Conservation (phyloP, 1,140 invertebrate genomes). For the Bombus ignitus region DNA sequence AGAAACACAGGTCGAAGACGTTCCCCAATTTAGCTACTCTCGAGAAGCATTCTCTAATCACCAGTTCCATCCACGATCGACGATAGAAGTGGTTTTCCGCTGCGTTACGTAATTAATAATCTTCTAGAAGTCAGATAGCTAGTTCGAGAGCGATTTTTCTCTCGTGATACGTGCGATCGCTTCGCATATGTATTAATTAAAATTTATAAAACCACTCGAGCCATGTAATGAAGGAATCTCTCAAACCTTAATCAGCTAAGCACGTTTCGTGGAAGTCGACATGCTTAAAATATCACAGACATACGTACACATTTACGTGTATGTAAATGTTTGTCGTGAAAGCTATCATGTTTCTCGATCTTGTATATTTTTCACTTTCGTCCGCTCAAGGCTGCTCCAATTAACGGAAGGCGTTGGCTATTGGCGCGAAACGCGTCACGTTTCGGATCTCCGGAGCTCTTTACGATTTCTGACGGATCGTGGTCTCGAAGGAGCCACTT, state of each 20-base stretch:
- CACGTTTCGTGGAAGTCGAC: background rate
- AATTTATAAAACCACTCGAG: constrained; percentile 44
- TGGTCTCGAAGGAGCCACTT: background rate
- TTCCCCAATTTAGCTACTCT: background rate
- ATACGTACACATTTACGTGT: background rate
- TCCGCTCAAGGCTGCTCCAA: constrained; percentile 4
- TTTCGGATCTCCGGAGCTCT: background rate
- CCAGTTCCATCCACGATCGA: background rate
- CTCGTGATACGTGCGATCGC: background rate
- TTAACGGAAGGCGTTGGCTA: constrained; percentile 1
- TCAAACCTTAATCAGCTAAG: constrained; percentile 44
- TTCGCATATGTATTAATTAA: constrained; percentile 56
- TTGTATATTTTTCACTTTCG: background rate
- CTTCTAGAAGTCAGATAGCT: background rate
- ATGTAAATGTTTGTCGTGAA: background rate
- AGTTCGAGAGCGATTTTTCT: background rate
- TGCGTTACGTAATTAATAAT: constrained; percentile 10
- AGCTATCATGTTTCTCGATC: no score
- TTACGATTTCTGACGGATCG: constrained; percentile 13
- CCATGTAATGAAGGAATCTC: constrained; percentile 54
- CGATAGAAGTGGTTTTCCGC: background rate
- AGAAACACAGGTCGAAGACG: background rate
- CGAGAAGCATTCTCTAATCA: constrained; percentile 11
- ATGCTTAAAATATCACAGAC: background rate
- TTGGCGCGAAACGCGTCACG: background rate